phyloP scores from a whole-genome alignment of 2,797 vertebrate species.

The Limnodromus scolopaceus region DNA sequence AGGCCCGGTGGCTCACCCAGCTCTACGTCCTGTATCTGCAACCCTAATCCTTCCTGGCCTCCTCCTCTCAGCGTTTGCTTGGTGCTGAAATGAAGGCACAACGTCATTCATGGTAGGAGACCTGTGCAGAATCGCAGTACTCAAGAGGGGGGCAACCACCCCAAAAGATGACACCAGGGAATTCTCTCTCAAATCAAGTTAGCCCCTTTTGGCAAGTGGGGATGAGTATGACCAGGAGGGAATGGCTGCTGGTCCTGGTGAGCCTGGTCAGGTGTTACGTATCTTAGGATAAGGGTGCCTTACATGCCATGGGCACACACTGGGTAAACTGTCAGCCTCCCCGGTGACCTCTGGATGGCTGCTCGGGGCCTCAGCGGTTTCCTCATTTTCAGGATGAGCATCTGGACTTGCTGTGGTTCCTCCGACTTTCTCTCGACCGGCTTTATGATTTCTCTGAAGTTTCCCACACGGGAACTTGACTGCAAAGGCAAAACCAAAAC shows the following conservation, averaged over 20 bases:
- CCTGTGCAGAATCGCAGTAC: not conserved
- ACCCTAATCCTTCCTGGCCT: not conserved
- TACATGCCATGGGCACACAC: not conserved
- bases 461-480: not conserved
- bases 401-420: not conserved
- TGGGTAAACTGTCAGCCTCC: not conserved
- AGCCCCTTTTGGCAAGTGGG: not conserved
- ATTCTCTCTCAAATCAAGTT: not conserved
- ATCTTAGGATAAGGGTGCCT: not conserved
- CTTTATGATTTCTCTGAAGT: not conserved
- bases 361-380: accelerated
- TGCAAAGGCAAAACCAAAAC: not conserved
- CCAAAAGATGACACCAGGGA: not conserved
- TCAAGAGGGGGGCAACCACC: not conserved
- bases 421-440: not conserved
- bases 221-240: not conserved
- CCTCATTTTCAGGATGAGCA: not conserved
- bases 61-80: not conserved
- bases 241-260: not conserved
- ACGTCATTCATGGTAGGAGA: not conserved
- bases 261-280: not conserved
- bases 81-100: not conserved
- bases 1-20: not conserved
- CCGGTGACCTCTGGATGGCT: not conserved
- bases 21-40: accelerated